phyloP scores from a whole-genome alignment of 2,797 vertebrate species.

The Linurgus olivaceus region DNA sequence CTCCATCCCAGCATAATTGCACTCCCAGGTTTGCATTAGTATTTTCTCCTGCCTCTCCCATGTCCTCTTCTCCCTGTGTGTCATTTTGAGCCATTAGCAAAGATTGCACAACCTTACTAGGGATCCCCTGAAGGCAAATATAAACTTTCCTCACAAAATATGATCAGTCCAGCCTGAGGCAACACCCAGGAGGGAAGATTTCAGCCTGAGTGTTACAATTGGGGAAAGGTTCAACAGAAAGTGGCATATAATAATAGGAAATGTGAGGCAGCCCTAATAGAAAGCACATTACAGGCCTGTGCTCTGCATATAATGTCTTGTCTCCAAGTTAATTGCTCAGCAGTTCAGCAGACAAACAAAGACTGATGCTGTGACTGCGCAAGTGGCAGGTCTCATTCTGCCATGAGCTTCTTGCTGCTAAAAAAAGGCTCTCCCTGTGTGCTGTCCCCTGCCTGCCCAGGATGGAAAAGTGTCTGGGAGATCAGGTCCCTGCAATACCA shows the following conservation, averaged over 20 bases:
- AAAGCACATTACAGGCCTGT: background rate
- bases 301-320: slow-evolving; percentile 28
- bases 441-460: background rate
- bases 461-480: background rate
- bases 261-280: slow-evolving; percentile 1
- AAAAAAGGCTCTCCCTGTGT: background rate
- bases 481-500: background rate
- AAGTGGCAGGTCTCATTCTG: slow-evolving; percentile 3
- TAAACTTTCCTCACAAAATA: background rate
- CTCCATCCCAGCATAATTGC: slow-evolving; percentile 25
- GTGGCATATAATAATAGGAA: slow-evolving; percentile 1
- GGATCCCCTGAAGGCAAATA: background rate
- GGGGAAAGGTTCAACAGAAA: slow-evolving; percentile 13
- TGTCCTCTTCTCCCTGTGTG: background rate
- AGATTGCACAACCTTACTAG: background rate
- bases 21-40: background rate
- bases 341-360: slow-evolving; percentile 34
- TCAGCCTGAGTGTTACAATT: background rate
- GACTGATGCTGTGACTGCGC: slow-evolving; percentile 29
- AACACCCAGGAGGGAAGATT: background rate
- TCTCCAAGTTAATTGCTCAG: slow-evolving; percentile 50
- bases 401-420: background rate
- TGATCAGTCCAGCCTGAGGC: background rate
- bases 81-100: slow-evolving; percentile 18
- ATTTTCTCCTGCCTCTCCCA: background rate